These are phyloP conservation scores for Arbacia lixula DNA, from an alignment of 53 echinoderm and acorn worm species.

Conservation along the genomic window DNA sequence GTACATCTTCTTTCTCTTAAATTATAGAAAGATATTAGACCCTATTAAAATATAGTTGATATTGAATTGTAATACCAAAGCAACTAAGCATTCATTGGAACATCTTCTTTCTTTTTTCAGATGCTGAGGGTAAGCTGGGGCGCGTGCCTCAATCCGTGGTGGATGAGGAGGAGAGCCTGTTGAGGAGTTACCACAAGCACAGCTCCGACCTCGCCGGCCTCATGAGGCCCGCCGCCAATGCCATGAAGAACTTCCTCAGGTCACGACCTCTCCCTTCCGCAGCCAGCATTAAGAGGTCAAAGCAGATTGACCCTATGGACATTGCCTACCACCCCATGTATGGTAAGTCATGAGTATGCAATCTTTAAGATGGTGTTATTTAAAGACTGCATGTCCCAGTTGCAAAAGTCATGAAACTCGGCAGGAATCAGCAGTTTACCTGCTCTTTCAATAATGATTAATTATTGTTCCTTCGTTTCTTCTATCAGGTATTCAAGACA, in stretches of 20 bases:
- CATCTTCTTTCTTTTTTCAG: conserved; percentile 46
- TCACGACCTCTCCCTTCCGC: conserved; percentile 88
- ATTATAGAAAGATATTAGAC: too few relatives aligned
- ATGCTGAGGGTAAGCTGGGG: conserved; percentile 74
- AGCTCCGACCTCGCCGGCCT: conserved; percentile 72
- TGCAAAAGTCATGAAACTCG: neutral
- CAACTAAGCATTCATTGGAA: too few relatives aligned
- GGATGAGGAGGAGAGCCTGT: conserved; percentile 74
- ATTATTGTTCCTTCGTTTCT: neutral
- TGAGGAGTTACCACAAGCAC: conserved; percentile 58
- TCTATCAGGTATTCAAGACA: conserved; percentile 64
- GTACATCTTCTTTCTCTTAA: too few relatives aligned
- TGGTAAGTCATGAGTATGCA: conserved; percentile 56
- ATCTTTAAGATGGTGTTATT: neutral
- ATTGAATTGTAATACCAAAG: too few relatives aligned
- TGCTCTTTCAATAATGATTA: neutral
- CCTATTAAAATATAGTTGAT: too few relatives aligned
- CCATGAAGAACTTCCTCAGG: conserved; percentile 85
- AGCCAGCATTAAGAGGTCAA: conserved; percentile 92
- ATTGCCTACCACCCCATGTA: conserved; percentile 80
- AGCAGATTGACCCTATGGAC: conserved; percentile 67
- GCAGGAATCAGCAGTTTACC: too few relatives aligned
- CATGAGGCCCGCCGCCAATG: conserved; percentile 68
- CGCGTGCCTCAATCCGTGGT: conserved; percentile 80
- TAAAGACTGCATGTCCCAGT: neutral